Percentiles rank a stretch among this genome's conserved stretches.
phyloP scores from a whole-genome alignment of 2,113 vertebrate species.

The Sinocyclocheilus anophthalmus region DNA sequence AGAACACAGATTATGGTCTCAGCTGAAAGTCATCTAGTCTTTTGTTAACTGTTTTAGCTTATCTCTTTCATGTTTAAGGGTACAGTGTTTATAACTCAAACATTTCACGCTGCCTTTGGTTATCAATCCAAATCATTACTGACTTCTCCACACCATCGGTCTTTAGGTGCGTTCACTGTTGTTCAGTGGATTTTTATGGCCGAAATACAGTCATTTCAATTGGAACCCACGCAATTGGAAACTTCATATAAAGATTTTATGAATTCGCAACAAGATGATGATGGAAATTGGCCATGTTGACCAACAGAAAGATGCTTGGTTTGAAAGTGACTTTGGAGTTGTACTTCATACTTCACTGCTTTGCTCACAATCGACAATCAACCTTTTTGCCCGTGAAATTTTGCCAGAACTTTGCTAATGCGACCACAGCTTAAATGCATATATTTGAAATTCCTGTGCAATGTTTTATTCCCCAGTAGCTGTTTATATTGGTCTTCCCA shows the following conservation, averaged over 20 bases:
- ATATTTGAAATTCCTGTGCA: not conserved
- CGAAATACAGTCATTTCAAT: not conserved
- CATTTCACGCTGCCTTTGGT: not conserved
- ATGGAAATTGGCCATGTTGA: not conserved
- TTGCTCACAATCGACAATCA: too few species aligned
- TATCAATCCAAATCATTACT: not conserved
- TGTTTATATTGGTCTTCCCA: not conserved
- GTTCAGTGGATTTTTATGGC: not conserved
- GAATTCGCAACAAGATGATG: not conserved
- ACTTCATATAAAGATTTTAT: not conserved
- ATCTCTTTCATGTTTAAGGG: not conserved
- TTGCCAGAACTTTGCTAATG: not conserved
- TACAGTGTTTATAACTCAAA: not conserved
- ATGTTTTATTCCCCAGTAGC: not conserved
- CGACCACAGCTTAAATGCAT: not conserved
- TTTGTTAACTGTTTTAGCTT: not conserved
- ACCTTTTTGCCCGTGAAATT: not conserved
- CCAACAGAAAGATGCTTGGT: not conserved
- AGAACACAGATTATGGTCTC: not conserved
- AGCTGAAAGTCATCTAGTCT: not conserved
- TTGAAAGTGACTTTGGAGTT: not conserved
- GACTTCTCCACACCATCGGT: not conserved
- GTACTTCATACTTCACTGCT: not conserved
- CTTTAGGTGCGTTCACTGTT: not conserved
- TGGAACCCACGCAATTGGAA: not conserved